Evolutionary conservation across 2,888 invertebrate genomes (phyloP).

Genomic region (Hirtodrosophila cameraria): DNA sequence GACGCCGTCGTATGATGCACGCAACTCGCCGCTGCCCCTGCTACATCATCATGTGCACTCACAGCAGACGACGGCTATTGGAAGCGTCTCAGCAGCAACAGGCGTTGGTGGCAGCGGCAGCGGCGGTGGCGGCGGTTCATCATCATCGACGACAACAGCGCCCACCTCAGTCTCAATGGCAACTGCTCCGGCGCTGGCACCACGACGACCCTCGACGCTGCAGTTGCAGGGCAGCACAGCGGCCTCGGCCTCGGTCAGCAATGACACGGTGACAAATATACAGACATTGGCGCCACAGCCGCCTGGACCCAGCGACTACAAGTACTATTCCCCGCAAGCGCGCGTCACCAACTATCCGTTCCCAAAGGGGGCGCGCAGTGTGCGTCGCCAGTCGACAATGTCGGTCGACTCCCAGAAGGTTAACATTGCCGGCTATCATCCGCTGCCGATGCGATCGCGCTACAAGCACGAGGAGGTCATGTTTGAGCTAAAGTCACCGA

Average conservation of each 20-base stretch:
- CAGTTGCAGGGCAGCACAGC: constrained; percentile 72
- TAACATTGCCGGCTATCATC: constrained; percentile 81
- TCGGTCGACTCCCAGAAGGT: constrained; percentile 83
- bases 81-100: constrained; percentile 69
- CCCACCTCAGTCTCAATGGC: constrained; percentile 63
- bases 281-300: constrained; percentile 80
- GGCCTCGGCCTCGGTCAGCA: constrained; percentile 66
- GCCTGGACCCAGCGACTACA: constrained; percentile 83
- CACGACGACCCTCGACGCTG: constrained; percentile 78
- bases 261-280: constrained; percentile 79
- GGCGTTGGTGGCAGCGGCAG: constrained; percentile 25
- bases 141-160: constrained; percentile 65
- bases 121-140: constrained; percentile 53
- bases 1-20: constrained; percentile 83
- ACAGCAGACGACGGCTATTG: constrained; percentile 68
- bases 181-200: constrained; percentile 61
- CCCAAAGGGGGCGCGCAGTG: constrained; percentile 82
- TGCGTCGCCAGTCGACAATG: constrained; percentile 83
- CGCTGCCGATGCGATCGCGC: constrained; percentile 81
- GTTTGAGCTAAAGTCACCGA: constrained; percentile 84
- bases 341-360: constrained; percentile 83
- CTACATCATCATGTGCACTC: constrained; percentile 80
- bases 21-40: constrained; percentile 83
- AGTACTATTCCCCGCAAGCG: constrained; percentile 83
- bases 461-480: constrained; percentile 83